Percentiles rank a stretch among this genome's conserved stretches.
Evolutionary conservation across 2,888 invertebrate species (phyloP).

Genomic region (Agrotis ipsilon): DNA sequence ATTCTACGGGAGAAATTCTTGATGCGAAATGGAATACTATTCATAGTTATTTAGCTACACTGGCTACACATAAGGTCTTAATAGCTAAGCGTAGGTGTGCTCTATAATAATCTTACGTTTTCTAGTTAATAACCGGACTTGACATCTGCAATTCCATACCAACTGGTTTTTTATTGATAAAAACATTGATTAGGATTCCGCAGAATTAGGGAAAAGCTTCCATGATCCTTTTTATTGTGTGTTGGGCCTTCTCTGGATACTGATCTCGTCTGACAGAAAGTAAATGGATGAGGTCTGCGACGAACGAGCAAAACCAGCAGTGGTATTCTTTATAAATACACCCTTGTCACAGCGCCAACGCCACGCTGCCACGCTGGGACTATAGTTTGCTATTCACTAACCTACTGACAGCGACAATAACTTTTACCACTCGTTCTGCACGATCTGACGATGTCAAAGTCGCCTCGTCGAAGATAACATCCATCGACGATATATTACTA

Average conservation of each 20-base stretch:
- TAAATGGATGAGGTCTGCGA: background rate
- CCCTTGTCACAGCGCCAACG: no score
- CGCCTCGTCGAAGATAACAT: no score
- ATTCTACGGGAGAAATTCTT: no score
- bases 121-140: constrained; percentile 36
- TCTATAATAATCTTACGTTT: background rate
- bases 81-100: background rate
- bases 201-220: background rate
- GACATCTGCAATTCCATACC: constrained; percentile 38
- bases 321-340: no score
- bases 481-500: no score
- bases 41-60: constrained; percentile 7
- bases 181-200: constrained; percentile 49
- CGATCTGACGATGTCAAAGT: no score
- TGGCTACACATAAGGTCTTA: background rate
- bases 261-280: background rate
- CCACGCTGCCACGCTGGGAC: no score
- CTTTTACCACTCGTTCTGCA: no score
- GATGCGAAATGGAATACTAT: background rate
- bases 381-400: no score
- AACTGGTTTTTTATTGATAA: constrained; percentile 53
- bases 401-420: no score
- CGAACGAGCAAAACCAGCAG: background rate
- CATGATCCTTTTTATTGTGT: background rate
- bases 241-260: background rate